phyloP scores from a whole-genome alignment of 2,113 vertebrate genomes.

The Otis tarda region DNA sequence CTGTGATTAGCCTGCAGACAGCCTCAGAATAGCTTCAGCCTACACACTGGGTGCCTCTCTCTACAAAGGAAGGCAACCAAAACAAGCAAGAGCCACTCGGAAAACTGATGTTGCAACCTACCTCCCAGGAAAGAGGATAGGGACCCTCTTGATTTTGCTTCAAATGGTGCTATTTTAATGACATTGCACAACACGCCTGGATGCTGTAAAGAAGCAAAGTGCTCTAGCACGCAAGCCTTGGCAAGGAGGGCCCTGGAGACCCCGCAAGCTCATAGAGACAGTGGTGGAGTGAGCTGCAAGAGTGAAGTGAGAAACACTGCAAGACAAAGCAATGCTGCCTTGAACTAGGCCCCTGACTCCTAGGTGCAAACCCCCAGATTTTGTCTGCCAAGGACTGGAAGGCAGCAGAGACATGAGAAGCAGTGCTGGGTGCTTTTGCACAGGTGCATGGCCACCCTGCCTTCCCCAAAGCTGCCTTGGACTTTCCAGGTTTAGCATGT shows the following conservation, averaged over 20 bases:
- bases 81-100: not conserved
- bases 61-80: not conserved
- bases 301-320: not conserved
- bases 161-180: not conserved
- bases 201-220: not conserved
- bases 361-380: not conserved
- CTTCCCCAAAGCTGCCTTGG: not conserved
- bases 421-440: not conserved
- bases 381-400: not conserved
- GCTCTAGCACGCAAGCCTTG: not conserved
- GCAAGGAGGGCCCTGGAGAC: not conserved
- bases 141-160: not conserved
- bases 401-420: not conserved
- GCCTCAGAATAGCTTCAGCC: constrained; percentile 29
- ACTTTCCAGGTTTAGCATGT: not conserved
- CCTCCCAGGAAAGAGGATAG: not conserved
- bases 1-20: constrained; percentile 12
- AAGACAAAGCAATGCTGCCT: not conserved
- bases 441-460: not conserved
- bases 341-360: not conserved
- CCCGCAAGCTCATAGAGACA: not conserved
- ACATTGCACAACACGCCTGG: not conserved
- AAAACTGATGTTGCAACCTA: not conserved
- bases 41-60: not conserved
- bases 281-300: not conserved